Evolutionary conservation across 2,888 invertebrate species (phyloP), one percentile per base, ranked within the genome.

Genomic region (Uloborus plumipes): DNA sequence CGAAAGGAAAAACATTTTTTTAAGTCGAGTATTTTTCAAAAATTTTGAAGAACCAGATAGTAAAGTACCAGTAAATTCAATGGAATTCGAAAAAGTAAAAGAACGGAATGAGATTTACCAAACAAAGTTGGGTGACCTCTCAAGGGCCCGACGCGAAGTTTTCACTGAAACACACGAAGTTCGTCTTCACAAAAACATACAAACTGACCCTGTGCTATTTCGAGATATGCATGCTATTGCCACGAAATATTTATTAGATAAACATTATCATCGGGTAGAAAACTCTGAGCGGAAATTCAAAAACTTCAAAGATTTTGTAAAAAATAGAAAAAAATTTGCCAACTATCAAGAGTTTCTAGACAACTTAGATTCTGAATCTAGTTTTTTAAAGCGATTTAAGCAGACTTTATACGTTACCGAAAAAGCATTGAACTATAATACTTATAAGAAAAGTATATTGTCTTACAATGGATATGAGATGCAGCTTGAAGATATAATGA

Each of bases 1-100:
- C 51, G 58, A 55, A 22, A 82, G 81, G 22, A 82, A 76, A 53
- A 71, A 72, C 53, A 82, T 82, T 49, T 76, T 66, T 66, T 55
- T 82, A 6, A 76, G 76, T n/a, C 58, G 71, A 59, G 66, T 66
- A 22, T 31, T 76, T 47, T 66, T 66, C 18, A 51, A 71, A 22
- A 13, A 66, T 6, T 76, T 76, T 49, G 81, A 82, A 53, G 22
- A 71, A 18, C 75, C 71, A 16, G 81, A 82, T 62, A n/a, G 49
- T 51, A 66, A 64, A n/a, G 76, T 82, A 66, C n/a, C 71, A 1
- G 76, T 66, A 18, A 53, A 51, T 39, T 82, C 75, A 6, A 9
- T 58, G 15, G n/a, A 75, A 15, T 82, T 76, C n/a, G 59, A 70
- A n/a, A 65, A 51, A 47, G 76, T 76, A 11, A n/a, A 71, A 14